These are phyloP conservation scores for Oreohelix idahoensis DNA, from an alignment of 1,140 invertebrate species.

Conservation along the genomic window DNA sequence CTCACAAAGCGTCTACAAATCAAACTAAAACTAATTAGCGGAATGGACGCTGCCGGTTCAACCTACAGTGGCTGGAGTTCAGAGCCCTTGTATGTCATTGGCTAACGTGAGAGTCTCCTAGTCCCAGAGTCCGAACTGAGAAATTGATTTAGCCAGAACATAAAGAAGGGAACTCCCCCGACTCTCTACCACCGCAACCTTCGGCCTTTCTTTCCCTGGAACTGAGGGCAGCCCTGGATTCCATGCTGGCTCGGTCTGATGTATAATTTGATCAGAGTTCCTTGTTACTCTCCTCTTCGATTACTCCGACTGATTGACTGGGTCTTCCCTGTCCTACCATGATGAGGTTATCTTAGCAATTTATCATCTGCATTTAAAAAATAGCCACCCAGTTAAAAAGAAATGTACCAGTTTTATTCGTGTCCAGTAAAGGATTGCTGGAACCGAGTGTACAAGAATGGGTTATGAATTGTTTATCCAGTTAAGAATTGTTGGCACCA, in stretches of 20 bases:
- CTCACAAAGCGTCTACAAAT: constrained; percentile 32
- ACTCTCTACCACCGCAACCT: background rate
- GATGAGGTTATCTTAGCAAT: background rate
- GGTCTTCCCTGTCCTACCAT: background rate
- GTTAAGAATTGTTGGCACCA: no score
- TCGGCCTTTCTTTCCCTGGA: constrained; percentile 9
- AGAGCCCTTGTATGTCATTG: constrained; percentile 24
- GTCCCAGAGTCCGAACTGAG: constrained; percentile 23
- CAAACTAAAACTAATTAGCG: constrained; percentile 35
- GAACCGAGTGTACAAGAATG: no score
- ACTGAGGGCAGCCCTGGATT: background rate
- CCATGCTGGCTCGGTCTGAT: background rate
- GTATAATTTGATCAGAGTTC: constrained; percentile 17
- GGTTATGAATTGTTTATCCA: no score
- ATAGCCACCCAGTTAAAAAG: no score
- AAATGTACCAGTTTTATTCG: no score
- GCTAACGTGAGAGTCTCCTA: background rate
- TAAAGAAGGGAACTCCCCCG: constrained; percentile 10
- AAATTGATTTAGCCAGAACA: constrained; percentile 26
- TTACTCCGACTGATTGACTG: background rate
- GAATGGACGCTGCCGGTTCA: constrained; percentile 5
- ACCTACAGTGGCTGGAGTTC: constrained; percentile 11
- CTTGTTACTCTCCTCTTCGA: background rate
- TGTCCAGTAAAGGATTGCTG: no score
- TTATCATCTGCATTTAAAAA: background rate